Evolutionary conservation across 2,797 vertebrate genomes (phyloP), one percentile per base, ranked within the genome.

Genomic region (Falco columbarius): DNA sequence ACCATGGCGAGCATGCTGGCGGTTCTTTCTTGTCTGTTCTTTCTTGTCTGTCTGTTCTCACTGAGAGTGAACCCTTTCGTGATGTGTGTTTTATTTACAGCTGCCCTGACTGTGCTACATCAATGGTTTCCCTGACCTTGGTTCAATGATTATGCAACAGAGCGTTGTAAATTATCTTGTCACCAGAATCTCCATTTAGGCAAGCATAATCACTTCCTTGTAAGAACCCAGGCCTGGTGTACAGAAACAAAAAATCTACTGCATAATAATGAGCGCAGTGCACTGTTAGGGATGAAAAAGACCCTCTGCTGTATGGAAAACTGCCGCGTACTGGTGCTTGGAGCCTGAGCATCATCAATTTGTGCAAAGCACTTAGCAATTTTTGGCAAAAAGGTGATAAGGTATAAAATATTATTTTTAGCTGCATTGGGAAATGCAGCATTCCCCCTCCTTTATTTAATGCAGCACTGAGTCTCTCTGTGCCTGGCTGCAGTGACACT

Each of bases 101-200:
- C 90, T 89, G 88, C 91, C 91, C 93, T 82, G 76, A 52, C 70
- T 56, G 22, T 47, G 55, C 91, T 66, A 29, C 81, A 61, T 93
- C 84, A 90, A 89, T 96, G 71, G 72, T 93, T 96, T 81, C 81
- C 89, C 79, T 96, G 95, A 96, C 96, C 96, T 97, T 94, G 73
- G 70, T 91, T 97, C 90, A 67, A 42, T 95, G 83, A 95, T 97
- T 97, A 92, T 94, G 86, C 95, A 97, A 90, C 93, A 89, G 73
- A 89, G 80, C 30, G 0, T 63, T 96, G 93, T 97, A 96, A 96
- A 96, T 96, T 96, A 96, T 96, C 95, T 96, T 90, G 96, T 95
- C 96, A 81, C 89, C 82, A 93, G 73, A 58, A 93, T 91, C 90
- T 88, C 95, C 82, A 63, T 96, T 95, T 96, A 93, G 86, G 90